Evolutionary conservation across 2,113 vertebrate genomes (phyloP).

Genomic region (Taurulus bubalis): DNA sequence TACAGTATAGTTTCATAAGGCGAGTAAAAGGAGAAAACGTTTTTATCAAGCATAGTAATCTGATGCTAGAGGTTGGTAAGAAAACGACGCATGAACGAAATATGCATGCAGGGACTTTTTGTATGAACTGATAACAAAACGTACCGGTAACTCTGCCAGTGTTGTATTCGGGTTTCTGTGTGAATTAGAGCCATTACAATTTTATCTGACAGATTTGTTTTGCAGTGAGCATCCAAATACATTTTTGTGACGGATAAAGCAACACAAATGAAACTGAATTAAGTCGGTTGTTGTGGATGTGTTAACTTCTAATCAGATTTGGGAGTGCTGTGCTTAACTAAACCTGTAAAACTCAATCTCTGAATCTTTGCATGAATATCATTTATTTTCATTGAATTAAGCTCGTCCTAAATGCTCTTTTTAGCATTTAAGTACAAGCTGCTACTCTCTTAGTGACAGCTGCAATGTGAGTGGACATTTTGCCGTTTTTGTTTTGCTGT

Average conservation of each 20-base stretch:
- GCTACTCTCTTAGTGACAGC: conserved; percentile 23
- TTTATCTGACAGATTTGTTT: conserved; percentile 24
- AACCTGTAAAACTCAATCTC: conserved; percentile 41
- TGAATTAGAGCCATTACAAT: background rate
- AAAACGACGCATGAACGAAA: conserved; percentile 58
- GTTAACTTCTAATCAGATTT: conserved; percentile 48
- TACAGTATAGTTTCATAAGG: conserved; percentile 97
- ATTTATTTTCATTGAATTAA: background rate
- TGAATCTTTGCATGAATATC: conserved; percentile 53
- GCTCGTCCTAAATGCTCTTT: conserved; percentile 51
- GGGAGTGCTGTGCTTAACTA: conserved; percentile 60
- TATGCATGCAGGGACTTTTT: conserved; percentile 84
- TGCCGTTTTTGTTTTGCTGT: conserved; percentile 26
- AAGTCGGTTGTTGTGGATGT: background rate
- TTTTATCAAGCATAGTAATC: conserved; percentile 99
- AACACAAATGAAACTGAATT: background rate
- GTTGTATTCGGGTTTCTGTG: background rate
- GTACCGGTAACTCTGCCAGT: background rate
- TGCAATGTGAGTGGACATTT: background rate
- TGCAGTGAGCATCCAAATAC: conserved; percentile 45
- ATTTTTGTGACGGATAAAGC: conserved; percentile 51
- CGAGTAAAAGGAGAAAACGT: conserved; percentile 95
- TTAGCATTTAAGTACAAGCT: conserved; percentile 63
- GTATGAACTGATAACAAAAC: conserved; percentile 35
- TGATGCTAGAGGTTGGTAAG: conserved; percentile 98